phyloP scores from a whole-genome alignment of 2,113 vertebrate species.

The Trogon melanurus region DNA sequence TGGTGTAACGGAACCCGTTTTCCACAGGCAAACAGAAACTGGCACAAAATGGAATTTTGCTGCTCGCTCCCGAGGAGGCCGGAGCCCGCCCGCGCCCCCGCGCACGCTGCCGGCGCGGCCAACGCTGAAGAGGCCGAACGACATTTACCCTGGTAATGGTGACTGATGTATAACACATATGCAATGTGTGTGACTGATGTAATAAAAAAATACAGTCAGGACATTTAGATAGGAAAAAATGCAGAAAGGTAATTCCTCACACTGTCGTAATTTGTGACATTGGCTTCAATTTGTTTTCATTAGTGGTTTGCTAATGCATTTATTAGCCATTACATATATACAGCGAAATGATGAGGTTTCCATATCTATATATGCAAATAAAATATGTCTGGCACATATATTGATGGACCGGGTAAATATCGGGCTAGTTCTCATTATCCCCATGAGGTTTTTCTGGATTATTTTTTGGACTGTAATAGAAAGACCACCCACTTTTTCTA shows the following conservation, averaged over 20 bases:
- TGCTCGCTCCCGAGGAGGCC: too few relatives aligned
- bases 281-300: slow-evolving; percentile 30
- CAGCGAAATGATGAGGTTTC: slow-evolving; percentile 53
- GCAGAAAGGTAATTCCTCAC: slow-evolving; percentile 46
- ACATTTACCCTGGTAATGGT: not conserved
- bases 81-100: not conserved
- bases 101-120: fast-evolving
- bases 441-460: slow-evolving; percentile 29
- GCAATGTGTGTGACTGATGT: not conserved
- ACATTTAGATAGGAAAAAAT: slow-evolving; percentile 43
- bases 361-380: slow-evolving; percentile 52
- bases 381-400: not conserved
- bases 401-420: not conserved
- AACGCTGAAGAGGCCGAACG: not conserved
- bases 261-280: slow-evolving; percentile 29
- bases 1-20: fast-evolving
- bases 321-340: slow-evolving; percentile 36
- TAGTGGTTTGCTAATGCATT: slow-evolving; percentile 32
- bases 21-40: not conserved
- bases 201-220: slow-evolving; percentile 23
- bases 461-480: slow-evolving; percentile 48
- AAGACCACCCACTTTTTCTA: slow-evolving; percentile 54
- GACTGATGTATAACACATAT: not conserved
- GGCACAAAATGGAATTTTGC: not conserved
- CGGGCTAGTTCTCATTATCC: slow-evolving; percentile 19